Evolutionary conservation across 2,888 invertebrate genomes (phyloP).

Genomic region (Eristalis pertinax): DNA sequence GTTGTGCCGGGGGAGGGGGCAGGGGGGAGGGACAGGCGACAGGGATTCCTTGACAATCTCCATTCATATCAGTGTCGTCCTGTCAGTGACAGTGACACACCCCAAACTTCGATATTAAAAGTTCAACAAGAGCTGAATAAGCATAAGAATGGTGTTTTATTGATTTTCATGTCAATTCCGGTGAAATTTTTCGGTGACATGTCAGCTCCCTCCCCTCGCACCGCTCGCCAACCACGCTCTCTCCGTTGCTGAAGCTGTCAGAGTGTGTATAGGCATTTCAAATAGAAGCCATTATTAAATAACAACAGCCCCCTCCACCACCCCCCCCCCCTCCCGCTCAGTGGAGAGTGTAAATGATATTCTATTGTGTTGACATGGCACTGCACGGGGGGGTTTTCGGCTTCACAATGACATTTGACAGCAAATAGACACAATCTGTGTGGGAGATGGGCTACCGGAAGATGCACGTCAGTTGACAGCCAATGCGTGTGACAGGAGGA

Average conservation of each 20-base stretch:
- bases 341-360: constrained; percentile 62
- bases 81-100: constrained; percentile 47
- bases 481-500: constrained; percentile 46
- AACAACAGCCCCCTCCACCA: constrained; percentile 14
- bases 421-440: not conserved
- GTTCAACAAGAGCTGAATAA: constrained; percentile 42
- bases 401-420: constrained; percentile 61
- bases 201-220: constrained; percentile 13
- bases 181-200: constrained; percentile 16
- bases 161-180: constrained; percentile 67
- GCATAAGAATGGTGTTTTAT: constrained; percentile 46
- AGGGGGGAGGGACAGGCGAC: not conserved
- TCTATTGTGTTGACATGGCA: constrained; percentile 51
- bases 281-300: constrained; percentile 58
- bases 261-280: constrained; percentile 39
- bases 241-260: not conserved
- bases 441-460: not conserved
- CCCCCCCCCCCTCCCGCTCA: not conserved
- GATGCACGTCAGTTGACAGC: constrained; percentile 59
- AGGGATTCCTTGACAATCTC: constrained; percentile 38
- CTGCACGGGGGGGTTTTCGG: not conserved
- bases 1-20: too few relatives aligned
- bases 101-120: not conserved
- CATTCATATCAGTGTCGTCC: constrained; percentile 35
- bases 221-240: not conserved